phyloP scores from a whole-genome alignment of 2,113 vertebrate genomes.

The Ceyx melanurus region DNA sequence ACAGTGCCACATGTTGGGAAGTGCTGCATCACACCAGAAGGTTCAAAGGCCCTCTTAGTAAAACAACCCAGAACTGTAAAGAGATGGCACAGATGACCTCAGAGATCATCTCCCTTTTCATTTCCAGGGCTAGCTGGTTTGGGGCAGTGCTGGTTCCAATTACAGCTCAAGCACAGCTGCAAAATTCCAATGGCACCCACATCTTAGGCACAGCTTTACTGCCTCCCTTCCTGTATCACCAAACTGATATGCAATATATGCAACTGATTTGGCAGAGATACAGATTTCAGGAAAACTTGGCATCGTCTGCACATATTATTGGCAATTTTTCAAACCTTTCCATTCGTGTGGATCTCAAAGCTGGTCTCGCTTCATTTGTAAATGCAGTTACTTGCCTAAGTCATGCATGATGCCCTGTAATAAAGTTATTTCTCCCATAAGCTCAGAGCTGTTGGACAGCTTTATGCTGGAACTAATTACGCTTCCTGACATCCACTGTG shows the following conservation, averaged over 20 bases:
- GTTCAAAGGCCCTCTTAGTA: background rate
- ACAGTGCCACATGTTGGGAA: background rate
- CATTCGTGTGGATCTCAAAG: constrained; percentile 1
- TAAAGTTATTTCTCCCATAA: constrained; percentile 45
- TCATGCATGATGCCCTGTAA: constrained; percentile 41
- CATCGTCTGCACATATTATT: background rate
- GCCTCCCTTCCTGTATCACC: constrained; percentile 28
- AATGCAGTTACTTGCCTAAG: constrained; percentile 42
- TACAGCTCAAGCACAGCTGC: constrained; percentile 42
- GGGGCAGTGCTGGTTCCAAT: constrained; percentile 5
- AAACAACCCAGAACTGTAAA: background rate
- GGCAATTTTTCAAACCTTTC: constrained; percentile 51
- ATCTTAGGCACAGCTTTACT: constrained; percentile 40
- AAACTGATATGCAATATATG: background rate
- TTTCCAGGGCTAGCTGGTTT: background rate
- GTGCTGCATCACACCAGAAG: fast-evolving
- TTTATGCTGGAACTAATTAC: constrained; percentile 44
- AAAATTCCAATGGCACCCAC: constrained; percentile 57
- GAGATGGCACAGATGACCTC: background rate
- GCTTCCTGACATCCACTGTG: background rate
- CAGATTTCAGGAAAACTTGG: constrained; percentile 29
- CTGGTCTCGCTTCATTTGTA: background rate
- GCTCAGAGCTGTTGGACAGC: constrained; percentile 7
- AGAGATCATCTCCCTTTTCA: background rate
- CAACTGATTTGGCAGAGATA: constrained; percentile 55